Percentiles rank a stretch among this genome's conserved stretches.
Conservation (phyloP, 2,113 vertebrate species). For the Crotalus helleri region DNA sequence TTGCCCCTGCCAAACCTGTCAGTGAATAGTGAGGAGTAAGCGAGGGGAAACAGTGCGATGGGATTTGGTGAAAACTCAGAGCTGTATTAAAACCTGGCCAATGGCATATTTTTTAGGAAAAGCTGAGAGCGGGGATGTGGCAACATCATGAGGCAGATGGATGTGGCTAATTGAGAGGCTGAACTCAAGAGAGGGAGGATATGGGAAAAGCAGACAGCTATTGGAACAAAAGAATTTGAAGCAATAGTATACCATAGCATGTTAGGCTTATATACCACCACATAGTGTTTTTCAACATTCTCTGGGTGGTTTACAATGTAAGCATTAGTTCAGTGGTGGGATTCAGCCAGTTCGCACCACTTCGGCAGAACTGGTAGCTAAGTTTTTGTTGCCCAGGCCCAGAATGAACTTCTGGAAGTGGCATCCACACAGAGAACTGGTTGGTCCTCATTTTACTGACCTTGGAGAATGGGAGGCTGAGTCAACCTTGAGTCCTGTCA, state of each 20-base stretch:
- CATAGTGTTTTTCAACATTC: neutral
- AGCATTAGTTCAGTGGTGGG: neutral
- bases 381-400: too few relatives aligned
- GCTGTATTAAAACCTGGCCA: neutral
- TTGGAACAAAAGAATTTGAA: neutral
- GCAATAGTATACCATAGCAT: neutral
- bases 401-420: too few relatives aligned
- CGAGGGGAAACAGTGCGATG: neutral
- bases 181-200: neutral
- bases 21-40: slow-evolving; percentile 2
- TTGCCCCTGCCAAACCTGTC: neutral
- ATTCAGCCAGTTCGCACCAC: too few relatives aligned
- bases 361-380: too few relatives aligned
- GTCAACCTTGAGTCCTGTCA: neutral
- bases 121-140: neutral
- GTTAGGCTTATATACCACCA: neutral
- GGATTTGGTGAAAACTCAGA: slow-evolving; percentile 1
- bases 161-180: neutral
- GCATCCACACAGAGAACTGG: too few relatives aligned
- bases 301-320: neutral
- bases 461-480: neutral
- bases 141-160: neutral
- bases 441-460: neutral
- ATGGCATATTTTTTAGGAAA: neutral
- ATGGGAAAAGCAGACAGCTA: neutral